These are phyloP conservation scores for Cricetomys ansorgei DNA, from an alignment of 2,113 vertebrate genomes.

Conservation along the genomic window DNA sequence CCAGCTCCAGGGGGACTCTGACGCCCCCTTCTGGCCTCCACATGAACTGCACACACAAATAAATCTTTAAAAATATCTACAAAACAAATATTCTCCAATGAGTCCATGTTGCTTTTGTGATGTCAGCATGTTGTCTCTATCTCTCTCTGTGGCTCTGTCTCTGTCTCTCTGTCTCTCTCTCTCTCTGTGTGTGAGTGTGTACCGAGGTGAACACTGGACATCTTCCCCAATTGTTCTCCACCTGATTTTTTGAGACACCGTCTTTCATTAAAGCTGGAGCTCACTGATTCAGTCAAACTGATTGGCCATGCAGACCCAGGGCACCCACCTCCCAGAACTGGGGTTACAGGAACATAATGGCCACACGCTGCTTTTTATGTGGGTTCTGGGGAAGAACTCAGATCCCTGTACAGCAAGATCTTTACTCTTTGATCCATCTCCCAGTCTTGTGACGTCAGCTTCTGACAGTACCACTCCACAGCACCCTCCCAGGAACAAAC, in stretches of 20 bases:
- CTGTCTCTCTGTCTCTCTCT: background rate
- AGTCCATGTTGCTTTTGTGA: background rate
- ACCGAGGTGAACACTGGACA: background rate
- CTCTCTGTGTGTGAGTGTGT: background rate
- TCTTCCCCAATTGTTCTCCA: background rate
- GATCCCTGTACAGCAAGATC: background rate
- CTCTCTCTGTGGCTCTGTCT: background rate
- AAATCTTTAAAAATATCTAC: background rate
- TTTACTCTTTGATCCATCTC: too few species aligned
- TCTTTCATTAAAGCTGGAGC: background rate
- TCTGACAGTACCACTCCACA: background rate
- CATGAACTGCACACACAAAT: background rate
- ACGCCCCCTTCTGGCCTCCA: background rate
- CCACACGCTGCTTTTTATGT: background rate
- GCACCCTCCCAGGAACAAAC: conserved; percentile 79
- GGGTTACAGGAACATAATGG: background rate
- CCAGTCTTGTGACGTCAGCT: background rate
- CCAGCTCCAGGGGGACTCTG: background rate
- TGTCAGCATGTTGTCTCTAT: background rate
- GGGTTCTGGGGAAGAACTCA: background rate
- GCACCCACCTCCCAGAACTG: background rate
- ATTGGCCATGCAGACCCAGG: background rate
- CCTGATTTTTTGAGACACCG: background rate
- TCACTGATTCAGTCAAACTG: background rate
- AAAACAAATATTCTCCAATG: background rate